A percentile compares a stretch with the other conserved stretches of the same genome.
Conservation (phyloP, 2,888 invertebrate genomes). For the Pteria penguin region DNA sequence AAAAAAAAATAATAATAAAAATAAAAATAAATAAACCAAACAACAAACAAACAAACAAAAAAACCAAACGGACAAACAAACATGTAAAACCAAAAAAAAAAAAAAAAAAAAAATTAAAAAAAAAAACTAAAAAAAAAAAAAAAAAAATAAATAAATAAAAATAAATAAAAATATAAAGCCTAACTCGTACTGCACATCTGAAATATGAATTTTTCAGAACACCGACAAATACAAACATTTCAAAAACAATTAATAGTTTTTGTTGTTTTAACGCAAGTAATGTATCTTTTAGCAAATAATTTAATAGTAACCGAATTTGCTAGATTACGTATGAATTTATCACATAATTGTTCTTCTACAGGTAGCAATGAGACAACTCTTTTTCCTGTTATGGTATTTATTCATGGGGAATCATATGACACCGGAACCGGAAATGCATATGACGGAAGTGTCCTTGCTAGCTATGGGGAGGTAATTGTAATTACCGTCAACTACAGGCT, state of each 20-base stretch:
- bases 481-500: constrained; percentile 98
- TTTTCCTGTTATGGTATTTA: constrained; percentile 90
- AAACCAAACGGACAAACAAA: not conserved
- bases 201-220: no score
- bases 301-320: no score
- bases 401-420: constrained; percentile 97
- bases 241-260: no score
- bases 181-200: no score
- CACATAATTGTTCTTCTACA: constrained; percentile 28
- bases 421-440: constrained; percentile 98
- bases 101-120: not conserved
- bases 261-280: no score
- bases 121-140: not conserved
- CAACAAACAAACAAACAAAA: not conserved
- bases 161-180: no score
- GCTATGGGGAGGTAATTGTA: constrained; percentile 93
- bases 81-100: not conserved
- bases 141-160: not conserved
- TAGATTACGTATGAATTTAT: no score
- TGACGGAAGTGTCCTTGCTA: constrained; percentile 95
- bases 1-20: no score
- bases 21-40: no score
- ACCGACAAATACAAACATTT: no score
- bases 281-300: no score
- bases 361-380: constrained; percentile 68